Base-by-base conservation (phyloP, 2,888 invertebrate genomes). In the Cheilosia scutellata region DNA sequence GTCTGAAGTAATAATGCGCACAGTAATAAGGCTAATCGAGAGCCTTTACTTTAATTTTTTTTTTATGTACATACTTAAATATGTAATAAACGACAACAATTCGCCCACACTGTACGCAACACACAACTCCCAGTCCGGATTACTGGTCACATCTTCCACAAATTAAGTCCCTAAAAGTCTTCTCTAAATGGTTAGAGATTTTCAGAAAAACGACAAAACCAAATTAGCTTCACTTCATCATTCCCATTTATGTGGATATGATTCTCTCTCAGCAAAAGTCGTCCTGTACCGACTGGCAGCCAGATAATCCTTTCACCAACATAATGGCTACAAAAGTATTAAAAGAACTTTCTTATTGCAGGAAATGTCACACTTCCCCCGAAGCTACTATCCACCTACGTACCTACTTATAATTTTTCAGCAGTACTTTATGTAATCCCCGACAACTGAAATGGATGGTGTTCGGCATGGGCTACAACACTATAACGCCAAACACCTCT, bases 291-390 rank as follows among this genome's bases (percentile, higher is more conserved):
- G 51, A 60, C 84, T 76, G 80, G 55, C 70, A 76, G 60, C 72
- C 76, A 86, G 86, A 86, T 86, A 86, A 86, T 86, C 86, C 86
- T 86, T 86, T 86, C 86, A 86, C 76, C 86, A 86, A 86, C 86
- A 86, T 86, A 74, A 86, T 82, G 72, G 82, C 72, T 86, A 82
- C 86, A 86, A 86, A 86, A 86, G 86, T 77, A 86, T 86, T 82
- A 86, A 77, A 86, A 82, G 82, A 86, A 86, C 76, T 82, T 86
- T 77, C 86, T 86, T 86, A 80, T 86, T 72, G 72, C 76, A 86
- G 82, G 86, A 82, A 80, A 82, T 82, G 82, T 86, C 76, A 76
- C 76, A 63, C 86, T 63, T 72, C 62, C 71, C 63, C 71, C 55
- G 53, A 63, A 37, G 37, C 11, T 37, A 37, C 37, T 37, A 86